Percentiles rank a stretch among this genome's conserved stretches.
These are phyloP conservation scores for Phymatocera aterrima DNA, from an alignment of 2,888 invertebrate species.

Conservation along the genomic window DNA sequence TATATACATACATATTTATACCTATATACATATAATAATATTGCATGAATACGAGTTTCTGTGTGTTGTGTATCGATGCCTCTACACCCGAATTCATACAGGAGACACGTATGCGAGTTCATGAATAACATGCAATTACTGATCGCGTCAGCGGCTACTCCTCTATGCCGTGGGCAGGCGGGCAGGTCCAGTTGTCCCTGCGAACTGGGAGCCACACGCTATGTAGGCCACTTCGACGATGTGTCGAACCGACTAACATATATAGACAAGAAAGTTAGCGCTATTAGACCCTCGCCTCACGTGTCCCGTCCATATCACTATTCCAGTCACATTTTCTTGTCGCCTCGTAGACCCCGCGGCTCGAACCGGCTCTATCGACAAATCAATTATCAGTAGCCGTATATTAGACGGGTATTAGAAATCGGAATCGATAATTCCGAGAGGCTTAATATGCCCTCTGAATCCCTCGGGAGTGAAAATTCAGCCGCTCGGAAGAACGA, in stretches of 20 bases:
- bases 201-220: neutral
- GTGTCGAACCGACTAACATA: slow-evolving; percentile 1
- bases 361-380: neutral
- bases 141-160: slow-evolving; percentile 69
- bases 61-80: neutral
- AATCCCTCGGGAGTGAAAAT: too few species aligned
- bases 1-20: neutral
- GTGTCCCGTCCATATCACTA: neutral
- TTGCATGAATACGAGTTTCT: neutral
- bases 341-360: too few species aligned
- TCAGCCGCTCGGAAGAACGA: too few species aligned
- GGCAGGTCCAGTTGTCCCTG: slow-evolving; percentile 25
- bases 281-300: neutral
- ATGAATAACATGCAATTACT: slow-evolving; percentile 72
- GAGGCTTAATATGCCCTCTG: too few species aligned
- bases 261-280: slow-evolving; percentile 22
- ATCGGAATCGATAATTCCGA: too few species aligned
- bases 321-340: slow-evolving; percentile 2
- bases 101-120: slow-evolving; percentile 25
- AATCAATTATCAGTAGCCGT: too few species aligned
- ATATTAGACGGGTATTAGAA: too few species aligned
- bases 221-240: neutral
- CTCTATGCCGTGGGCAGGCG: slow-evolving; percentile 11
- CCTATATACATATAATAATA: neutral
- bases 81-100: neutral